Evolutionary conservation across 2,888 invertebrate species (phyloP), one percentile per base, ranked within the genome.

Genomic region (Rhingia rostrata): DNA sequence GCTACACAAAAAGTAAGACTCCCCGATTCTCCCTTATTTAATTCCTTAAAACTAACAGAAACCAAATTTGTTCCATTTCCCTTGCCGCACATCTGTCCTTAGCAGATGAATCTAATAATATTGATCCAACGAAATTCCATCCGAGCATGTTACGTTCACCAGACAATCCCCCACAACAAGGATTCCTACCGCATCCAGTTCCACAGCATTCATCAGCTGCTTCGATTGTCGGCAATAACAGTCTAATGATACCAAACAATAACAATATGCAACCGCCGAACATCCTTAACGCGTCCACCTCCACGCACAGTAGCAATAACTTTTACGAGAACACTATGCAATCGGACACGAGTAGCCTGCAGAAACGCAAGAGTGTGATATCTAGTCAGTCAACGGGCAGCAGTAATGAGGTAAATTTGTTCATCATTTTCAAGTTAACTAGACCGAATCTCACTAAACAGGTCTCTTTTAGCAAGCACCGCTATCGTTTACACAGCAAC

Each of bases 401-500:
- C 89, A 92, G 92, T 89, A 92, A 92, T 87, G 92, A 92, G 87
- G 92, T 92, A 77, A 88, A 87, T 88, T 67, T 12, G 9, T 0
- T n/a, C 9, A 5, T 14, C 6, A 32, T 7, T 32, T 47, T 30
- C 12, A 66, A 4, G 14, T 14, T 6, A n/a, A 1, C 39, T 30
- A 35, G 7, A 2, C 2, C 4, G 33, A 32, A n/a, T 12, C 4
- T 22, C 6, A 43, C 22, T 30, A n/a, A 49, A 30, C 41, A 4
- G 7, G 12, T 12, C 45, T 39, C 5, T 33, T 69, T 47, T 80
- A 88, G 88, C 90, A 92, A 86, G 92, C 94, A 83, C 95, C 95
- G 10, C 93, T 98, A 89, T 97, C 97, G 60, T 98, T 98, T 92
- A 97, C 97, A 3, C 97, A 98, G 91, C 97, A 98, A 92, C 93